Base-by-base conservation (phyloP, 2,113 vertebrate species). In the Sterna hirundo region DNA sequence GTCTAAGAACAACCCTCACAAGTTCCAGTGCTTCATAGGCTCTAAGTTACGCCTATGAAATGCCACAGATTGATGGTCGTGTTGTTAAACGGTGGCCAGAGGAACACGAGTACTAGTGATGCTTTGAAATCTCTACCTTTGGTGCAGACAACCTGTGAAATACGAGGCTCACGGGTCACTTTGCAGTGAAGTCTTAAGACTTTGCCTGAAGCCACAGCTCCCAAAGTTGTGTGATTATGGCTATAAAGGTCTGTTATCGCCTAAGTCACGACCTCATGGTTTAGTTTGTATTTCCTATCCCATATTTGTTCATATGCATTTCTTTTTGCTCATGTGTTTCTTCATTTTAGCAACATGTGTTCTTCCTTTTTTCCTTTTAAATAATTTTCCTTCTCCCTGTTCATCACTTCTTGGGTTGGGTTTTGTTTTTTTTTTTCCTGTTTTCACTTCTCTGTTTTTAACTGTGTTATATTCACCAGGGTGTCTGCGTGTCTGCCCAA, bases 21-120 rank as follows among this genome's bases (percentile, higher is more conserved):
- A 55, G n/a, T 78, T 86, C 29, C 58, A 74, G 34, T 46, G 71
- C 72, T 57, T 72, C 57, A 68, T 4, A 60, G 44, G 62, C 58
- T 83, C 64, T 1, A 69, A 57, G 15, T 0, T 74, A 34, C 1
- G 0, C n/a, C 27, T 38, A 20, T 1, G 7, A 83, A 88, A 66
- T 46, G 34, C 65, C 32, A 16, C 46, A 76, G 60, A 13, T 55
- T 66, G 27, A 25, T 78, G 18, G 23, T 69, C 21, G 21, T 16
- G 34, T 25, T 65, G 20, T 30, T 54, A 55, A 66, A 1, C 8
- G 21, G 36, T 51, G 30, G 52, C 17, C 46, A 55, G 38, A 81
- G 19, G 55, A 94, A 91, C 44, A 46, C 0, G 2, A 4, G 3
- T 47, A 32, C 42, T 61, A 1, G 0, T 15, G 17, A 38, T 19